Conservation (phyloP, 2,113 vertebrate species). For the Setophaga kirtlandii region DNA sequence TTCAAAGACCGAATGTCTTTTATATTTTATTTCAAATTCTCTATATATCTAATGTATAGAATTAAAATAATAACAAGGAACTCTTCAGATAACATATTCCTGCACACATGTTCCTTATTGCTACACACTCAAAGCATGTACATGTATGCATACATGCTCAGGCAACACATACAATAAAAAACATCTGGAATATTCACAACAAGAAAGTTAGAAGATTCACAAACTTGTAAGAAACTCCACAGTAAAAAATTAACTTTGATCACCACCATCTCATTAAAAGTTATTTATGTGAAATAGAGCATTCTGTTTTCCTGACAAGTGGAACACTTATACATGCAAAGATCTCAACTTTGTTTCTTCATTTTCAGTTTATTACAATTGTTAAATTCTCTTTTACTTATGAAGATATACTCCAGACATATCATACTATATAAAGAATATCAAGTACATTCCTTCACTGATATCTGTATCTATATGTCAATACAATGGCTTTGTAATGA, state of each 20-base stretch:
- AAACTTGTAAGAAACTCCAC: background rate
- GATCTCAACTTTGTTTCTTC: background rate
- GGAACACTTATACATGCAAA: background rate
- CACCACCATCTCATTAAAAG: background rate
- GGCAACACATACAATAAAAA: background rate
- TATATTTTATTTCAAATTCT: background rate
- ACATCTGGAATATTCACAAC: background rate
- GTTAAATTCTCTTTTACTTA: background rate
- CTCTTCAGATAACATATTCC: background rate
- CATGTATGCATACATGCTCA: background rate
- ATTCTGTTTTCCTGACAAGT: background rate
- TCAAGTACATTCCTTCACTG: conserved; percentile 9
- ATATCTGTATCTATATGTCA: conserved; percentile 56
- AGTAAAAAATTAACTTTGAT: background rate
- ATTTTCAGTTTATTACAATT: background rate
- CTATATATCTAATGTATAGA: background rate
- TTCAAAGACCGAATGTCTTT: background rate
- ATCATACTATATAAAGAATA: background rate
- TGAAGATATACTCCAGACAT: background rate
- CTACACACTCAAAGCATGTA: background rate
- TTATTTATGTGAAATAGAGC: background rate
- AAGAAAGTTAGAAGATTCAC: background rate
- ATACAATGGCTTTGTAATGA: conserved; percentile 53
- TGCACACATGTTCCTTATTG: background rate
- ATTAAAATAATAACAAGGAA: background rate